Base-by-base conservation (phyloP, 2,797 vertebrate genomes). In the Rhinogobio ventralis region DNA sequence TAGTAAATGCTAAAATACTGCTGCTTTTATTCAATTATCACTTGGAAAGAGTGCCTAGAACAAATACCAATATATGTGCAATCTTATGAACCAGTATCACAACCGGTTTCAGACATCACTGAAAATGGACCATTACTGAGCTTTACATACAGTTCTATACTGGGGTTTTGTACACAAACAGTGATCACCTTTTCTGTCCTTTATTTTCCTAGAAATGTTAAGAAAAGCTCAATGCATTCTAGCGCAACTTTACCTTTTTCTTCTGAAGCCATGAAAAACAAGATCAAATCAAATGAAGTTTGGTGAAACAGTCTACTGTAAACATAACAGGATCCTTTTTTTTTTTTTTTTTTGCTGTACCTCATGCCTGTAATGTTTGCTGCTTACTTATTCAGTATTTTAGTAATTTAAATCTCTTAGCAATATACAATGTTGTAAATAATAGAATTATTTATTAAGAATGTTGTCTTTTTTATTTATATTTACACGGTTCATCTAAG, bases 381-480 rank as follows among this genome's bases (percentile, higher is more conserved):
- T 96, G 96, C 95, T 96, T 95, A 95, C 94, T 93, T 93, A 95
- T 94, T 93, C 94, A 95, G 81, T 90, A 90, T 89, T 90, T 90
- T 91, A 91, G 82, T 96, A 95, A 96, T 95, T 96, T 96, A 96
- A 96, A 93, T 96, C 95, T 95, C 94, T 94, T 94, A 96, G 95
- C 95, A 95, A 96, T 96, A 96, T 96, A 95, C 96, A 94, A 95
- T 96, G 95, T 95, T 96, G 96, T 97, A 97, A 96, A 97, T 97
- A 96, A 95, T 96, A 96, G 93, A 96, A 95, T 96, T 97, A 97
- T 97, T 97, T 97, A 97, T 97, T 97, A 95, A 96, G 93, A 96
- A 96, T 94, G 94, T 96, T 95, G 95, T 95, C 93, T 77, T 93
- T 94, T 95, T 95, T 96, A 96, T 96, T 96, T 96, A 96, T 96